Conservation (phyloP, 2,888 invertebrate species). For the Cerastoderma edule region DNA sequence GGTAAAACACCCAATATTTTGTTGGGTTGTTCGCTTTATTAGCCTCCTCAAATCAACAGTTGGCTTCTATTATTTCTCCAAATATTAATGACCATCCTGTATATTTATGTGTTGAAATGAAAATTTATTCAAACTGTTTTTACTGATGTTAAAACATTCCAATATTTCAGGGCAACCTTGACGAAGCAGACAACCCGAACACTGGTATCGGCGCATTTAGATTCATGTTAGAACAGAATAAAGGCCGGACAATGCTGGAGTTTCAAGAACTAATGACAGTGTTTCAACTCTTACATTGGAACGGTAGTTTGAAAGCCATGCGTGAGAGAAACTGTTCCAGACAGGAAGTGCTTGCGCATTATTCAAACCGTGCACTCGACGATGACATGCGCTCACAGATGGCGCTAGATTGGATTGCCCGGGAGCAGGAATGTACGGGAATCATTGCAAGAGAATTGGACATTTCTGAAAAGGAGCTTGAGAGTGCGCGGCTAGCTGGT, state of each 20-base stretch:
- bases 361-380: conserved; percentile 95
- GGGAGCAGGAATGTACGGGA: conserved; percentile 88
- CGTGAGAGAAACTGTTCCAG: conserved; percentile 96
- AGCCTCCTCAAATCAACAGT: no score
- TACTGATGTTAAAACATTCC: no score
- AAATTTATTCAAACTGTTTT: no score
- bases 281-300: conserved; percentile 97
- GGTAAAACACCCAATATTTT: no score
- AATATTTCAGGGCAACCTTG: conserved; percentile 71
- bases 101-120: no score
- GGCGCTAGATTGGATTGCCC: conserved; percentile 97
- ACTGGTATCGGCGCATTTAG: conserved; percentile 91
- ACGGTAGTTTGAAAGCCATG: conserved; percentile 98
- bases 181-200: conserved; percentile 87
- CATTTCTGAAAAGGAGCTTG: conserved; percentile 93
- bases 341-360: conserved; percentile 95
- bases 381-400: conserved; percentile 97
- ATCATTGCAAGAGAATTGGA: conserved; percentile 92
- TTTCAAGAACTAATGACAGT: conserved; percentile 99
- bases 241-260: conserved; percentile 94
- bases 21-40: no score
- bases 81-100: no score
- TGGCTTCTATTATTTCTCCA: no score
- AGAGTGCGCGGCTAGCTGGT: conserved; percentile 93
- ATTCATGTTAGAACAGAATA: conserved; percentile 88